Evolutionary conservation across 2,113 vertebrate species (phyloP), one percentile per base, ranked within the genome.

Genomic region (Xenopus borealis): DNA sequence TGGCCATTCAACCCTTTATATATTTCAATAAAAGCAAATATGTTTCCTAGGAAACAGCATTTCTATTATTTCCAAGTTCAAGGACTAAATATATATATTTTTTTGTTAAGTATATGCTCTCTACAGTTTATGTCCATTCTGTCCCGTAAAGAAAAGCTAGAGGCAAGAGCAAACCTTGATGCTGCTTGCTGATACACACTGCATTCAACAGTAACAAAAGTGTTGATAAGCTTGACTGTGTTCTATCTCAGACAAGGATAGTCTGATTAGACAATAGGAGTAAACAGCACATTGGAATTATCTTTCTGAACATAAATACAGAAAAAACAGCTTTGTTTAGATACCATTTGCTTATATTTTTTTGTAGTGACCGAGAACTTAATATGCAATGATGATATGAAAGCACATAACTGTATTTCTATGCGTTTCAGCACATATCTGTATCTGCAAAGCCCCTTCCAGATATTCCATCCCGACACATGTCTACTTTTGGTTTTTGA

Each of bases 181-280:
- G 52, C 53, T 66, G 53, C 17, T 46, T 20, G 63, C 63, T 59
- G 19, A 74, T 72, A 20, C 17, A 61, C 13, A 59, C 27, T 74
- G 44, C 27, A 67, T 47, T 74, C 17, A 45, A n/a, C 55, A 18
- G 23, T 55, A 59, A 67, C 16, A 67, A 23, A 74, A 46, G 45
- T 44, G 55, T 59, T 73, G 30, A 52, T 67, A 18, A 14, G n/a
- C 40, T 45, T 59, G 12, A 19, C 17, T 45, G 12, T n/a, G n/a
- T 20, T 30, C 44, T 45, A 7, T 18, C 66, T 45, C 47, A 65
- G 27, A 65, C 47, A 50, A 30, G 17, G 7, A 59, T 46, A 18
- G 18, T n/a, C 19, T 59, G 33, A 6, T 67, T 46, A 74, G 12
- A 62, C 11, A 27, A 62, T 13, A 58, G 57, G 10, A 10, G 58